Percentiles rank a stretch among this genome's conserved stretches.
These are phyloP conservation scores for Harpagoxenus sublaevis DNA, from an alignment of 2,888 invertebrate genomes.

Conservation along the genomic window DNA sequence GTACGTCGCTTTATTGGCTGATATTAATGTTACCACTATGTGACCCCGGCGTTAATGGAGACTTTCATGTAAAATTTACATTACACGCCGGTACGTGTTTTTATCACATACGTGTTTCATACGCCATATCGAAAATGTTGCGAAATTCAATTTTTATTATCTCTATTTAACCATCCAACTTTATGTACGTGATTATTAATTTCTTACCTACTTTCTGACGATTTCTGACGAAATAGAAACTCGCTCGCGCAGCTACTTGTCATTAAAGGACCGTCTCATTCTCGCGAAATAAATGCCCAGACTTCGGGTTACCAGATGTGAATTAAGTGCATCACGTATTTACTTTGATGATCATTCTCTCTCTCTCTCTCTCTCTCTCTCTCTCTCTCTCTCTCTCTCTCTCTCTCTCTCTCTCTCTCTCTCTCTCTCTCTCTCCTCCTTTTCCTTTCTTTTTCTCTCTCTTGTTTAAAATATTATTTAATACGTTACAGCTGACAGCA, in stretches of 20 bases:
- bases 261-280: neutral
- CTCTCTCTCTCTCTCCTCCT: too few species aligned
- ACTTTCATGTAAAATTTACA: constrained; percentile 37
- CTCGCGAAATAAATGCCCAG: neutral
- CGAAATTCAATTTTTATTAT: constrained; percentile 8
- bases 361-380: too few species aligned
- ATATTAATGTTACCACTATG: neutral
- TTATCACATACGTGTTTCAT: neutral
- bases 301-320: neutral
- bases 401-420: neutral
- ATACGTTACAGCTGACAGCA: neutral
- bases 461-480: neutral
- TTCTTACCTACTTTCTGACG: neutral
- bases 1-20: constrained; percentile 30
- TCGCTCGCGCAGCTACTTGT: neutral
- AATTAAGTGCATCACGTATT: neutral
- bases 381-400: neutral
- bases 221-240: neutral
- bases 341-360: neutral
- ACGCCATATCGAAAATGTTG: neutral
- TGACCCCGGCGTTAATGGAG: constrained; percentile 1
- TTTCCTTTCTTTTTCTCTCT: too few species aligned
- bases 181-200: neutral
- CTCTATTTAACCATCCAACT: neutral
- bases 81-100: constrained; percentile 14